Evolutionary conservation across 1,140 invertebrate genomes (phyloP), one percentile per base, ranked within the genome.

Genomic region (Mizuhopecten yessoensis): DNA sequence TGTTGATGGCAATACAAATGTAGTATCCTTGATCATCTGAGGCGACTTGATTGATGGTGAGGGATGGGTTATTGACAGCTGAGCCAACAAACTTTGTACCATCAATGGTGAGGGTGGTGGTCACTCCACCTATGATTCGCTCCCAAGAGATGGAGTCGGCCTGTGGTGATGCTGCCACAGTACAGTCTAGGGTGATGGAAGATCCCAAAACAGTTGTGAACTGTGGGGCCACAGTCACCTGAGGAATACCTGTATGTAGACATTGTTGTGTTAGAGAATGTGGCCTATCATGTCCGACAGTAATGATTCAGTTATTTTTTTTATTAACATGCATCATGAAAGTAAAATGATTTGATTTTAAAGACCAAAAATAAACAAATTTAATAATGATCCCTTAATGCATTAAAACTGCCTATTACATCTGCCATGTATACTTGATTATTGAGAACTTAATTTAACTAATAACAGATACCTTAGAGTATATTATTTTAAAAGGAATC

Each of bases 61-160:
- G 90, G 7, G 90, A 88, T 7, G 57, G 57, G 29, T 75, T 75
- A n/a, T 75, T 75, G 57, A 75, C 57, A n/a, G 57, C 57, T 75
- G 57, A 75, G 11, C 57, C 57, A 29, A 75, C 57, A 75, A 75
- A 75, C 23, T 75, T 75, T 9, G 57, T 75, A 75, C 34, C 89
- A 86, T 33, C 36, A 15, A 91, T 90, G 23, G 89, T 57, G 10
- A 91, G 23, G n/a, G 88, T 90, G 23, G 91, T 91, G 29, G 89
- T 91, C 23, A 86, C 88, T 29, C 91, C 91, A 39, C 49, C 49
- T 1, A 57, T 34, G 29, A 39, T 86, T 29, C 45, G 75, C 75
- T 87, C 87, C 91, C 91, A 91, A 0, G 86, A 75, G 5, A 91
- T 87, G 11, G 91, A 91, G 39, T 39, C 34, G 3, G 86, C 88